Base-by-base conservation (phyloP, 2,888 invertebrate genomes). In the Tipula lateralis region DNA sequence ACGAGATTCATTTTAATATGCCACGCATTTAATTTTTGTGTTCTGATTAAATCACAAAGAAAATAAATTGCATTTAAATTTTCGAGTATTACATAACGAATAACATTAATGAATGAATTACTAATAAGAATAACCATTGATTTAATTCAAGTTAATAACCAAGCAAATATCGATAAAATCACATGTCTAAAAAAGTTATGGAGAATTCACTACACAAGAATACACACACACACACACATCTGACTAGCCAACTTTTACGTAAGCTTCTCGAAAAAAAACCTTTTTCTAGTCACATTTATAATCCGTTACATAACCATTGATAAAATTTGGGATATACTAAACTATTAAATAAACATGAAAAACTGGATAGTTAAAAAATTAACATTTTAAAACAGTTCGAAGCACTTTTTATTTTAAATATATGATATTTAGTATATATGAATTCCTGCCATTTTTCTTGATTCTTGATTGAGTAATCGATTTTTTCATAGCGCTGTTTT, bases 201-300 rank as follows among this genome's bases (percentile, higher is more conserved):
- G 24, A 66, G 66, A 24, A 66, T 66, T 66, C 24, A 66, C 66
- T 24, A 66, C n/a, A n/a, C n/a, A n/a, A n/a, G n/a, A n/a, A n/a
- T n/a, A n/a, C n/a, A n/a, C n/a, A 19, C 9, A 66, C 66, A 66
- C 9, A 0, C 66, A 66, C 66, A 66, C 9, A 66, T 16, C 16
- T n/a, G n/a, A 44, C 44, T 44, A 44, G 44, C 44, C 44, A 44
- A 44, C 19, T 66, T 66, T 66, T 66, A 66, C 66, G 66, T 66
- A 66, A 66, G 66, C 66, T 66, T 66, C 66, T 66, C 66, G 66
- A 66, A 66, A 66, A 24, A 66, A 66, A 66, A 66, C 66, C n/a
- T 44, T 66, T 19, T 66, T 66, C 66, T 66, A 24, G 66, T 66
- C 66, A 66, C 66, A 66, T 66, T 66, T 24, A n/a, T 66, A 66